Conservation (phyloP, 2,888 invertebrate species). For the Lacanobia wlatinum region DNA sequence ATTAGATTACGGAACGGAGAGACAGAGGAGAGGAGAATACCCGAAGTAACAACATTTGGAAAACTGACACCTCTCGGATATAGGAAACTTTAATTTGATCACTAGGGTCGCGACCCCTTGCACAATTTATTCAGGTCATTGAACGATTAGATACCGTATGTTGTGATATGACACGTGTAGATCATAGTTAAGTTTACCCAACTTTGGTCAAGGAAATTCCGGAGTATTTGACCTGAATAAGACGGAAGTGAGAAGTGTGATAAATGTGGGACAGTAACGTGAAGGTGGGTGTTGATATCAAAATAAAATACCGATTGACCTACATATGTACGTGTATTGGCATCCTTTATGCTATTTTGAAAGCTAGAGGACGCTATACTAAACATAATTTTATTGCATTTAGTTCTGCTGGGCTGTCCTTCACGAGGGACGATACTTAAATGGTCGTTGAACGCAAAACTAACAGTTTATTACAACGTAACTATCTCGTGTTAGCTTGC, state of each 20-base stretch:
- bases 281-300: no score
- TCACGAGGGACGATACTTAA: no score
- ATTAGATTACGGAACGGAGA: neutral
- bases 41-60: neutral
- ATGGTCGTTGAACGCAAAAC: no score
- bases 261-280: neutral
- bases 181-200: neutral
- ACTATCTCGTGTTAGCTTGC: no score
- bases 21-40: neutral
- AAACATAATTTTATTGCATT: no score
- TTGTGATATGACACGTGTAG: neutral
- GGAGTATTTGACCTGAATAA: slow-evolving; percentile 6
- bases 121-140: slow-evolving; percentile 14
- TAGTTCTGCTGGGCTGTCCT: no score
- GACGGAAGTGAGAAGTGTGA: neutral
- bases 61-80: slow-evolving; percentile 6
- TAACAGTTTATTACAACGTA: no score
- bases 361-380: no score
- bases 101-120: slow-evolving; percentile 2
- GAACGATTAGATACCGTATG: slow-evolving; percentile 6
- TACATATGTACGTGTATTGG: no score
- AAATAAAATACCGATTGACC: no score
- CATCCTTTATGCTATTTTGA: no score
- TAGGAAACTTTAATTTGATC: slow-evolving; percentile 11
- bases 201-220: neutral